Percentiles rank a stretch among this genome's conserved stretches.
Conservation (phyloP, 2,797 vertebrate genomes). For the Scolopax rusticola region DNA sequence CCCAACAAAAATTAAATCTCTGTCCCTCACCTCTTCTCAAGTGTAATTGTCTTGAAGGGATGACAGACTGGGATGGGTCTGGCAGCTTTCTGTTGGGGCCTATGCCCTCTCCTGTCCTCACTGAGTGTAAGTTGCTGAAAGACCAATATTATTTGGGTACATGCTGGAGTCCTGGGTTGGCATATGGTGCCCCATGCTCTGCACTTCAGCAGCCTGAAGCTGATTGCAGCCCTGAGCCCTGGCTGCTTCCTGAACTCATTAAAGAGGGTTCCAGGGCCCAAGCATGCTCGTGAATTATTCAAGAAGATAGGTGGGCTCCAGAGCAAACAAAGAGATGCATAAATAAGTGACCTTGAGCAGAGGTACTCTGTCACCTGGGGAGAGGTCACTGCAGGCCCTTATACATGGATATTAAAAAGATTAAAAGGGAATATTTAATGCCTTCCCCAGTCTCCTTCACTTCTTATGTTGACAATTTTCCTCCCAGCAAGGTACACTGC, state of each 20-base stretch:
- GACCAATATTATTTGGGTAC: background rate
- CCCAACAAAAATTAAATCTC: background rate
- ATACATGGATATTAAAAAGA: background rate
- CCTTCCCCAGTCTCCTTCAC: background rate
- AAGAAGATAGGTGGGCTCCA: background rate
- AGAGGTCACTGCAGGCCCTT: background rate
- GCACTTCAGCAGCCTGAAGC: background rate
- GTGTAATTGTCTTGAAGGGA: background rate
- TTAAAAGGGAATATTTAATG: conserved; percentile 15
- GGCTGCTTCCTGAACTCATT: conserved; percentile 24
- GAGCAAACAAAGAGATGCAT: background rate
- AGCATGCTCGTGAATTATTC: background rate
- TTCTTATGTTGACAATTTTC: background rate
- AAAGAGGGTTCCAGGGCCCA: background rate
- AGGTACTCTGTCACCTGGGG: background rate
- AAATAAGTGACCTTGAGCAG: conserved; percentile 14
- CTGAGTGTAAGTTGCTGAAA: background rate
- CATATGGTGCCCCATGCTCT: background rate
- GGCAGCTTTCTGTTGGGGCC: background rate
- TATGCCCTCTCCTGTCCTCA: background rate
- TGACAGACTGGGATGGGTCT: background rate
- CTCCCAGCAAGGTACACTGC: background rate
- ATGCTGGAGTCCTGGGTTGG: background rate
- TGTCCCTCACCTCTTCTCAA: background rate
- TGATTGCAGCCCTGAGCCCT: conserved; percentile 21